Evolutionary conservation across 2,888 invertebrate species (phyloP).

Genomic region (Habroteleia sp.): DNA sequence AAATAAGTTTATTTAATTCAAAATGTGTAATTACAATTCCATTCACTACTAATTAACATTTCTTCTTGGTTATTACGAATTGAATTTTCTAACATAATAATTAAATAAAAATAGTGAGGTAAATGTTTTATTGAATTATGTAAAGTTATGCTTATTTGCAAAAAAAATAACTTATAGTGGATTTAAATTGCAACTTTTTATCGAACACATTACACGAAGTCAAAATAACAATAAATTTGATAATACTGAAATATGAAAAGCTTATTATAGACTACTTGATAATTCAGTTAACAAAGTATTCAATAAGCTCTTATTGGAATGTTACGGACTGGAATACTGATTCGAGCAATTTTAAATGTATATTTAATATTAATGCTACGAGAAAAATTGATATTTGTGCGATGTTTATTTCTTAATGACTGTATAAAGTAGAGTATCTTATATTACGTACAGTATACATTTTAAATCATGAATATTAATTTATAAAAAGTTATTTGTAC

Average conservation of each 20-base stretch:
- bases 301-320: constrained; percentile 27
- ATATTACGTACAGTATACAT: constrained; percentile 14
- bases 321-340: constrained; percentile 28
- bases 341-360: constrained; percentile 31
- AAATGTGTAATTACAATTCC: no score
- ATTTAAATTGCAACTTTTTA: constrained; percentile 16
- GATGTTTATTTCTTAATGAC: constrained; percentile 29
- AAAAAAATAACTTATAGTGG: no score
- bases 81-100: no score
- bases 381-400: constrained; percentile 37
- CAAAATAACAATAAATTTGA: constrained; percentile 44
- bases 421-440: constrained; percentile 37
- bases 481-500: constrained; percentile 12
- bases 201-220: constrained; percentile 28
- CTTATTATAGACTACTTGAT: constrained; percentile 37
- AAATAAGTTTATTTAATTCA: no score
- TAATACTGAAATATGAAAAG: constrained; percentile 37
- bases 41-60: no score
- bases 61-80: no score
- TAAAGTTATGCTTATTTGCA: no score
- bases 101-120: no score
- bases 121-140: neutral
- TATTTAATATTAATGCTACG: constrained; percentile 26
- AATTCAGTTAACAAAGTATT: constrained; percentile 50
- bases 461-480: constrained; percentile 14